Base-by-base conservation (phyloP, 1,140 invertebrate genomes). In the Lethrus apterus region DNA sequence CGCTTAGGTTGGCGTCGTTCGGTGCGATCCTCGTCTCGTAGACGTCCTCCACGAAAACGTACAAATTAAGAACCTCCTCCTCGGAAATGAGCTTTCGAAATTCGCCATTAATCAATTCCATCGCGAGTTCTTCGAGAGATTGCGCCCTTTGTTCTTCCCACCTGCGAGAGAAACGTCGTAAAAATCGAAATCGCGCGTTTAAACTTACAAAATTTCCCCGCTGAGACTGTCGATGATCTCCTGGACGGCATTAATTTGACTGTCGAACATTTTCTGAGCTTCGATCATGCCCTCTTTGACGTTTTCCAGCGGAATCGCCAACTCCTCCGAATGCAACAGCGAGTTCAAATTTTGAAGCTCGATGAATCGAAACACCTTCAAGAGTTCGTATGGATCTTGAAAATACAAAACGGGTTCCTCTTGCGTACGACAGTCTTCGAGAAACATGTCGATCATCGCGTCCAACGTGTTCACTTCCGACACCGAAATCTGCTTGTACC, bases 331-430 rank as follows among this genome's bases (percentile, higher is more conserved):
- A 26, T 78, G 74, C 26, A 78, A 63, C 54, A 82, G 67, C 15
- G 75, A 78, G 55, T 79, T 79, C 8, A 82, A 62, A 64, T 81
- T 81, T 59, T 81, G 79, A 44, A 75, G 67, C 55, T 79, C 78
- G 35, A 81, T 71, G 24, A 70, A 67, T 43, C 63, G 58, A 52
- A 83, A 80, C 9, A 75, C 69, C 4, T 63, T 57, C 3, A 75
- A 50, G 4, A 83, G 55, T 44, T 82, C 73, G 3, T 66, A 58
- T 1, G 79, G 73, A 26, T 73, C 68, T 26, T 72, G 62, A 54
- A 83, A 81, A 55, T 75, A 79, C 8, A 83, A 56, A 23, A 67
- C 54, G 4, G 75, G 69, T 7, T 68, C 52, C 11, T 66, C 58
- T 4, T 69, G 60, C 7, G 65, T 56, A 4, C 46, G 62, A n/a